These are phyloP conservation scores for Siphamia tubifer DNA, from an alignment of 2,113 vertebrate genomes.

Conservation along the genomic window DNA sequence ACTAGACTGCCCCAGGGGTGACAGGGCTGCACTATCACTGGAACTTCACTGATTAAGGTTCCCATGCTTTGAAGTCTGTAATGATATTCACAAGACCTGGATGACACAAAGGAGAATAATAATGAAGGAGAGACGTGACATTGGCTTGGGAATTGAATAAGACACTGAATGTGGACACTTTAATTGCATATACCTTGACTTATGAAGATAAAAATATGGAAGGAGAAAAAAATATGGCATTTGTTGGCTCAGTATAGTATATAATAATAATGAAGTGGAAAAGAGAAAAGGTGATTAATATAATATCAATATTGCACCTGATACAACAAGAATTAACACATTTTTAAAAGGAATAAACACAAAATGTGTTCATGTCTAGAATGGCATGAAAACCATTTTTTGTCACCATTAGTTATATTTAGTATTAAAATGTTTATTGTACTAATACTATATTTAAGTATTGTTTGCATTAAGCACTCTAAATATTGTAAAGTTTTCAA, in stretches of 20 bases:
- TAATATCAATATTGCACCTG: too few species aligned
- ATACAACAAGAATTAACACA: too few species aligned
- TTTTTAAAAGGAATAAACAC: too few species aligned
- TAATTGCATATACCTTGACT: neutral
- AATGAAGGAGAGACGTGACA: conserved; percentile 43
- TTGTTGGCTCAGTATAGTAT: neutral
- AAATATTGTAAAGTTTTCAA: too few species aligned
- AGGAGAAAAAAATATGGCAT: neutral
- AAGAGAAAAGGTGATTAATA: neutral
- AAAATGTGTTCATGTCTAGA: too few species aligned
- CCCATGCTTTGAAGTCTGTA: conserved; percentile 51
- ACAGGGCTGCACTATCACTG: neutral
- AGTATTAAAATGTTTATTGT: too few species aligned
- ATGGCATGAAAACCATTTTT: too few species aligned
- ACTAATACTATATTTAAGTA: too few species aligned
- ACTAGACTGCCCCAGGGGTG: conserved; percentile 30
- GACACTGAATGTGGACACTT: neutral
- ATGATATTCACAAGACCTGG: conserved; percentile 42
- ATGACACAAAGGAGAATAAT: conserved; percentile 27
- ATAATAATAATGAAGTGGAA: neutral
- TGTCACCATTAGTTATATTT: too few species aligned
- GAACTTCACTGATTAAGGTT: conserved; percentile 46
- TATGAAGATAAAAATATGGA: neutral
- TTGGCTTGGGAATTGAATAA: conserved; percentile 12
- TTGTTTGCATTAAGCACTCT: too few species aligned